Evolutionary conservation across 2,113 vertebrate genomes (phyloP), one percentile per base, ranked within the genome.

Genomic region (Elaphurus davidianus): DNA sequence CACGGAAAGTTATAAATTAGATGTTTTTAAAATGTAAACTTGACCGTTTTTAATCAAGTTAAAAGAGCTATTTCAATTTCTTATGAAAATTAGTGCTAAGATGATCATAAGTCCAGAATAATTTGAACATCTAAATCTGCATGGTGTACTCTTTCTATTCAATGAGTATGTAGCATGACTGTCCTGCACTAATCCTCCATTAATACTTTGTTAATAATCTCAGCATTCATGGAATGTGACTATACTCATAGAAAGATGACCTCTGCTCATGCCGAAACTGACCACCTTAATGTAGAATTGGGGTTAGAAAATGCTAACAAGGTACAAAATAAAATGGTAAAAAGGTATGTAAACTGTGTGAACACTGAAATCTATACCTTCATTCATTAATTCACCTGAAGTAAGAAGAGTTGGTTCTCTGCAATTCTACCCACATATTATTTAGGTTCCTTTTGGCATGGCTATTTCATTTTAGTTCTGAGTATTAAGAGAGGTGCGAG

Each of bases 1-100:
- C 98, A 96, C 45, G 90, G 90, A 96, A 97, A 94, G 92, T 96
- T 96, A 28, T 98, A 98, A 98, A 97, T 97, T 97, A 98, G 45
- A 81, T 96, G 60, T 94, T 98, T 98, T 94, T 62, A 98, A 60
- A 97, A 91, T 54, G 7, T 0, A 2, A 97, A 97, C 27, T 62
- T 74, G 2, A 0, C 95, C 90, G 12, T 87, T 59, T 92, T 83
- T 95, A 98, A 90, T 96, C 86, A 93, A 40, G 97, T 84, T 98
- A 91, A 98, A 97, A 92, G 92, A 97, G 33, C 59, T 81, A 14
- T 59, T 86, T 93, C 40, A 82, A 17, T 97, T 98, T 97, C 64
- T 62, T 90, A 57, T 85, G 60, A 89, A 92, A 98, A 96, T 94
- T 57, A 76, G 9, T 96, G 4, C 33, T 47, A 54, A 90, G 76